These are phyloP conservation scores for Poeciliopsis presidionis DNA, from an alignment of 2,797 vertebrate species.

Conservation along the genomic window DNA sequence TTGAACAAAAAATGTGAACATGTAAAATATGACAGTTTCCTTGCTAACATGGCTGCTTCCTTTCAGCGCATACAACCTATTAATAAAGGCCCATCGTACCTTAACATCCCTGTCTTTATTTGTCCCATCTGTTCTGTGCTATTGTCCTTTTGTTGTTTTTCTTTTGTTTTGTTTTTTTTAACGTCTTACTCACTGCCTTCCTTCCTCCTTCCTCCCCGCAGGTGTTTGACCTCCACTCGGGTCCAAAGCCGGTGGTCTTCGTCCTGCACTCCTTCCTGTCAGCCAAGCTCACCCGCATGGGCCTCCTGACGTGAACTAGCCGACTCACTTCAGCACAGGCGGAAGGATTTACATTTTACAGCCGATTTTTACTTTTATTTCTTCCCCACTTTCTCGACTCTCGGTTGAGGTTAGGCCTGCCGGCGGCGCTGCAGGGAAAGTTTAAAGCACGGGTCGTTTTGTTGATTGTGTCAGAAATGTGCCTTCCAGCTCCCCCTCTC, in stretches of 20 bases:
- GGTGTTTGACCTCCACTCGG: conserved; percentile 93
- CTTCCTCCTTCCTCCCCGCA: conserved; percentile 53
- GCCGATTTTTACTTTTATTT: conserved; percentile 2
- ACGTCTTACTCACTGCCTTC: background rate
- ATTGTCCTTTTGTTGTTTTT: background rate
- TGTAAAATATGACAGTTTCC: background rate
- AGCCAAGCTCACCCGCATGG: conserved; percentile 96
- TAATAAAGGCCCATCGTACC: background rate
- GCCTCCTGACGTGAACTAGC: conserved; percentile 87
- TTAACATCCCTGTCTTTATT: background rate
- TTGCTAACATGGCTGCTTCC: background rate
- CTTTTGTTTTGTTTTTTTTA: background rate
- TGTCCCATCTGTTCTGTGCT: background rate
- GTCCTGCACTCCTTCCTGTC: conserved; percentile 97
- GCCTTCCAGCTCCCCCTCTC: conserved; percentile 48
- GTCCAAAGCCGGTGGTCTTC: conserved; percentile 95
- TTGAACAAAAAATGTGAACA: background rate
- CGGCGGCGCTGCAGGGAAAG: conserved; percentile 13
- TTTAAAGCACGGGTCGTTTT: conserved; percentile 21
- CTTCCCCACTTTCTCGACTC: conserved; percentile 1
- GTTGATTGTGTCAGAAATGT: conserved; percentile 55
- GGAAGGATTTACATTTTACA: conserved; percentile 4
- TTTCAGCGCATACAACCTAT: background rate
- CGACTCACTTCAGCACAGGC: background rate
- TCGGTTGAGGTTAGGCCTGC: conserved; percentile 27